Base-by-base conservation (phyloP, 92 coral and sea anemone species). In the Porites evermanni region DNA sequence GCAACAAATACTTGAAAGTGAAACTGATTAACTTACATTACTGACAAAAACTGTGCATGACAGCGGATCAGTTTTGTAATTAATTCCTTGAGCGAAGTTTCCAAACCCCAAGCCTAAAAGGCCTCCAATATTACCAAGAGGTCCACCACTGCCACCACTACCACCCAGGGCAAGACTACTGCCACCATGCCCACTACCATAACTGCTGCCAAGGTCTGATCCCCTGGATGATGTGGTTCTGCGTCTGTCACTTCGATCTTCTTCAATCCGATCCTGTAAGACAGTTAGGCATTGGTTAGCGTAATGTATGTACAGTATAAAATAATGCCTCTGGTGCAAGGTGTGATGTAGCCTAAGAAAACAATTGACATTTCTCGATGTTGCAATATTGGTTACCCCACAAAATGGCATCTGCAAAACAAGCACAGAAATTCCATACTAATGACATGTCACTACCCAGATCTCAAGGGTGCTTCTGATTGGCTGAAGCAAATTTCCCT, bases 21-120 rank as follows among this genome's bases (percentile, higher is more conserved):
- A 56, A 56, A 11, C 1, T 4, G 5, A 11, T 56, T 56, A 8
- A 87, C 98, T 94, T 71, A 96, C 98, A 93, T 96, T 96, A 87
- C 98, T 96, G 79, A 96, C 98, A 81, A 96, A 96, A 47, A 97
- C 99, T 23, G 99, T 91, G n/a, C 91, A 93, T 0, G 99, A 88
- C 16, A 91, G 64, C 1, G 98, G 86, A 60, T 95, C 98, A 51
- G 90, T 91, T 10, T 82, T 75, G 88, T 91, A 89, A 68, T 93
- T 90, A 64, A 89, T 70, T 84, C 93, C 89, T 26, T 88, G 93
- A 10, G 82, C 78, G 16, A 88, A 51, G 56, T 84, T 86, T 7
- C 78, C 56, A 60, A 89, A 90, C 14, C 94, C 98, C 21, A 92
- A 53, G 70, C 94, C 92, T 64, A 96, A 86, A 17, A 91, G 73